Evolutionary conservation across 2,113 vertebrate genomes (phyloP).

Genomic region (Oncorhynchus masou): DNA sequence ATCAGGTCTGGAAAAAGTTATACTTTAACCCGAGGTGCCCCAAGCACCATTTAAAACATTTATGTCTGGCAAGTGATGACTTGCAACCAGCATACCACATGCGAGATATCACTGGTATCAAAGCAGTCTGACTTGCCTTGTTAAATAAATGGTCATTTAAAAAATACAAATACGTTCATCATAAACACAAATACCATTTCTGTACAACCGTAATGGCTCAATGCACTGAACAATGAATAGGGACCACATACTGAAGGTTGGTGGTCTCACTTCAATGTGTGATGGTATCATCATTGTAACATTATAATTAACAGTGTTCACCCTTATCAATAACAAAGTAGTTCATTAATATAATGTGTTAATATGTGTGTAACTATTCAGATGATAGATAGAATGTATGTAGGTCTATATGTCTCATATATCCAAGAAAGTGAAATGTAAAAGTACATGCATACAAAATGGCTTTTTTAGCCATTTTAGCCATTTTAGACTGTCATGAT

Average conservation of each 20-base stretch:
- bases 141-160: too few relatives aligned
- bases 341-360: background rate
- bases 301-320: conserved; percentile 13
- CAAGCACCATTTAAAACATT: conserved; percentile 24
- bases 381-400: too few relatives aligned
- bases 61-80: conserved; percentile 24
- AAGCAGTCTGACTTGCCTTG: conserved; percentile 13
- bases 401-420: too few relatives aligned
- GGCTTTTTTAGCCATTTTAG: conserved; percentile 45
- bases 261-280: background rate
- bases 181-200: conserved; percentile 39
- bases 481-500: conserved; percentile 40
- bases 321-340: background rate
- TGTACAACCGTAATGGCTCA: conserved; percentile 18
- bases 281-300: background rate
- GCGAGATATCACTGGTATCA: conserved; percentile 19
- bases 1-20: conserved; percentile 3
- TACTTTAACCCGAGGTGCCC: background rate
- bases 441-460: conserved; percentile 58
- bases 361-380: too few relatives aligned
- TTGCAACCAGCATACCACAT: conserved; percentile 31
- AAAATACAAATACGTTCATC: conserved; percentile 7
- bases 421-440: conserved; percentile 24
- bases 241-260: conserved; percentile 4
- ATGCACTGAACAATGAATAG: conserved; percentile 4